Conservation (phyloP, 1,140 invertebrate species). For the Cepaea nemoralis region DNA sequence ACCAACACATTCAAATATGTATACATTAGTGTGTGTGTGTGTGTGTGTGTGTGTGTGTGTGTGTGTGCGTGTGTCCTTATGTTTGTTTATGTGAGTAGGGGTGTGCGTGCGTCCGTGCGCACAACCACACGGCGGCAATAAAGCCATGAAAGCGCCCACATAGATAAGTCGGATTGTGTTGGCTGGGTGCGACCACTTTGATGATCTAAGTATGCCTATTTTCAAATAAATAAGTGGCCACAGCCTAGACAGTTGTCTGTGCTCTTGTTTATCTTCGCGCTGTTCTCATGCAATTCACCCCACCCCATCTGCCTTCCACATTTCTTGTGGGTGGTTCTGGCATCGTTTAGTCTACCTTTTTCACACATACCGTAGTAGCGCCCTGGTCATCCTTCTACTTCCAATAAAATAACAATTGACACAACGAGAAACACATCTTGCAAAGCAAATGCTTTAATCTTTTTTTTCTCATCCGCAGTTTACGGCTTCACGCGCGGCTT, state of each 20-base stretch:
- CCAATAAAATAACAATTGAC: background rate
- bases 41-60: no score
- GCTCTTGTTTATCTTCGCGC: background rate
- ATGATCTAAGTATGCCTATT: no score
- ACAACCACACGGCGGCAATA: no score
- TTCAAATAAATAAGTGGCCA: no score
- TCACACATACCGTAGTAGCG: background rate
- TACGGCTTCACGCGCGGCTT: conserved; percentile 3
- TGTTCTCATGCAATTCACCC: background rate
- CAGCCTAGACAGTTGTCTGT: background rate
- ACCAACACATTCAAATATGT: no score
- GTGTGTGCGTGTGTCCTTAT: no score
- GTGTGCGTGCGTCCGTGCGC: no score
- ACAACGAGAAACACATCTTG: conserved; percentile 22
- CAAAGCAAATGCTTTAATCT: conserved; percentile 14
- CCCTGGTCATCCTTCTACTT: background rate
- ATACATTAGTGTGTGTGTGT: no score
- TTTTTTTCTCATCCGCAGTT: conserved; percentile 1
- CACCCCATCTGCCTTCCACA: background rate
- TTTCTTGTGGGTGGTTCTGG: conserved; percentile 14
- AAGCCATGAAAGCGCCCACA: no score
- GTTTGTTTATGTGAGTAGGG: no score
- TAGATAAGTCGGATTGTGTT: no score
- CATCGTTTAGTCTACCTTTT: background rate
- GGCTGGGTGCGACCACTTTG: no score